Evolutionary conservation across 2,113 vertebrate genomes (phyloP).

Genomic region (Tyto alba): DNA sequence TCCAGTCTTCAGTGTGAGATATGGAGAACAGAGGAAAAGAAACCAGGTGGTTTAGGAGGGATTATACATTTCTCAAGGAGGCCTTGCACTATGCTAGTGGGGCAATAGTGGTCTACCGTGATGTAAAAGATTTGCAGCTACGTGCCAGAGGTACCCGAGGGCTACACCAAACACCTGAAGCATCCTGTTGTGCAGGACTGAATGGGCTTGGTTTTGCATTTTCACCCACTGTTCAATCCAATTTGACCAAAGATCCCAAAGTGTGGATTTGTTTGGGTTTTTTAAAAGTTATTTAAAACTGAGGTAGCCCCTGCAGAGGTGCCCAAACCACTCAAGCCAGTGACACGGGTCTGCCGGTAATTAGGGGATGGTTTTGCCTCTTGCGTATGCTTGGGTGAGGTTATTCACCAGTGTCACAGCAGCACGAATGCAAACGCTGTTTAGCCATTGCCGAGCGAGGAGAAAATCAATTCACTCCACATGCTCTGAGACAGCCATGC

Average conservation of each 20-base stretch:
- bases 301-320: neutral
- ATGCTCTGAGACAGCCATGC: neutral
- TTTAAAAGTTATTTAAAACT: neutral
- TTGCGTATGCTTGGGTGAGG: rapidly evolving
- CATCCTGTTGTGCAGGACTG: neutral
- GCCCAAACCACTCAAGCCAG: neutral
- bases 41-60: neutral
- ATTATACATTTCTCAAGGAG: neutral
- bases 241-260: neutral
- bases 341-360: neutral
- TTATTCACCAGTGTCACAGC: neutral
- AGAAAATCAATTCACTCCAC: neutral
- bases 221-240: neutral
- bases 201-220: neutral
- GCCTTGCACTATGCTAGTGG: neutral
- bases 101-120: neutral
- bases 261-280: neutral
- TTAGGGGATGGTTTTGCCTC: neutral
- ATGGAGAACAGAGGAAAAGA: neutral
- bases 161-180: neutral
- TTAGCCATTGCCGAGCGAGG: neutral
- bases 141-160: neutral
- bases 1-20: neutral
- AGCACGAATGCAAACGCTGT: neutral
- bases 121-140: neutral